These are phyloP conservation scores for Neodiprion virginianus DNA, from an alignment of 1,140 invertebrate species.

Conservation along the genomic window DNA sequence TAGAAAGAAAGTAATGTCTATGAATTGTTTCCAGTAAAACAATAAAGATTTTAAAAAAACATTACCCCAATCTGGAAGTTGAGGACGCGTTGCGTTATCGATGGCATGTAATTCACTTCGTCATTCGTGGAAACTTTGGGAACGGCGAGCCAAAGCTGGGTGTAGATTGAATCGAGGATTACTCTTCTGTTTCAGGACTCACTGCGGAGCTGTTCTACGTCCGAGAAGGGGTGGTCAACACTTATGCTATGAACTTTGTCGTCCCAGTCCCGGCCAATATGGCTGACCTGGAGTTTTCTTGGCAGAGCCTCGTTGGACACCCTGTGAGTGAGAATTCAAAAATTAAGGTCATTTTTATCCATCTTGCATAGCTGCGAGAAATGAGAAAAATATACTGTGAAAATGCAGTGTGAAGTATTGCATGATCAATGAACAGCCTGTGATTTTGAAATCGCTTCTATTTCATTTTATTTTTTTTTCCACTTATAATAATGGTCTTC, in stretches of 20 bases:
- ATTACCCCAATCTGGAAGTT: too few species aligned
- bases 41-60: too few species aligned
- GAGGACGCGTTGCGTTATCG: background rate
- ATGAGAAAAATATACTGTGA: too few species aligned
- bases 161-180: conserved; percentile 13
- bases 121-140: background rate
- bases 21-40: too few species aligned
- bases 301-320: conserved; percentile 78
- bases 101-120: background rate
- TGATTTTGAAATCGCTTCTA: too few species aligned
- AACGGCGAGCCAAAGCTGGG: background rate
- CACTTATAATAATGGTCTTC: too few species aligned
- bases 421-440: too few species aligned
- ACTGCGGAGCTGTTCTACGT: conserved; percentile 87
- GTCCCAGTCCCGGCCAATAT: conserved; percentile 83
- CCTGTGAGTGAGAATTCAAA: conserved; percentile 68
- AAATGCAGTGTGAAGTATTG: too few species aligned
- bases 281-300: conserved; percentile 85
- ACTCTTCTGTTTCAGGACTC: conserved; percentile 71
- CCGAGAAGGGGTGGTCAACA: conserved; percentile 85
- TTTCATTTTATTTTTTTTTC: too few species aligned
- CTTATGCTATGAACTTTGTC: conserved; percentile 87
- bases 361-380: too few species aligned
- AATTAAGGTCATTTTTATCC: too few species aligned
- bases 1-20: too few species aligned